Evolutionary conservation across 2,113 vertebrate genomes (phyloP).

Genomic region (Vulpes vulpes): DNA sequence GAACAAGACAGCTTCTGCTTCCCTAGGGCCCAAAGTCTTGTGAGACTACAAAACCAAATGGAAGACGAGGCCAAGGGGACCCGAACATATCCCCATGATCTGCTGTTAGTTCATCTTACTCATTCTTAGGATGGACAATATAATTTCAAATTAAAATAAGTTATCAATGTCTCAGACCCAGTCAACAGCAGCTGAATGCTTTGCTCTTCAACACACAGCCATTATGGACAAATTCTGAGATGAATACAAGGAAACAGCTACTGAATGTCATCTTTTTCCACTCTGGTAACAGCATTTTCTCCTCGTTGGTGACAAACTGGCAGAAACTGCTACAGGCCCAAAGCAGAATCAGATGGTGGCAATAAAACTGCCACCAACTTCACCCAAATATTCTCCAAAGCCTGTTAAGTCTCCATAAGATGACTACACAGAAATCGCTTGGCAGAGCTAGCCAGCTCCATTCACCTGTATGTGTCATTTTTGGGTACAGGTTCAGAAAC

Average conservation of each 20-base stretch:
- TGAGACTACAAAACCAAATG: neutral
- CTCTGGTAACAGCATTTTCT: neutral
- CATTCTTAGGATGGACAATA: neutral
- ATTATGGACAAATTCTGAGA: neutral
- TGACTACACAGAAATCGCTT: neutral
- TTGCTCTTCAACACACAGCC: slow-evolving; percentile 6
- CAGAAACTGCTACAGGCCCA: neutral
- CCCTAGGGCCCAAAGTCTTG: neutral
- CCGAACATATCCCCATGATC: neutral
- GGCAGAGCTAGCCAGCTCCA: neutral
- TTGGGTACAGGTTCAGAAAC: neutral
- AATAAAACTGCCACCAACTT: neutral
- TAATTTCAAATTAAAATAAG: slow-evolving; percentile 11
- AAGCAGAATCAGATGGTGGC: slow-evolving; percentile 25
- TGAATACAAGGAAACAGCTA: neutral
- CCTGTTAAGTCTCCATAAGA: neutral
- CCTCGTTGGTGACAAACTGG: neutral
- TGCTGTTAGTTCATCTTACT: neutral
- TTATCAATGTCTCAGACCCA: neutral
- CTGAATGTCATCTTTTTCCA: neutral
- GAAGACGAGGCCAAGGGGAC: neutral
- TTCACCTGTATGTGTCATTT: neutral
- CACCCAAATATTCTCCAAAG: neutral
- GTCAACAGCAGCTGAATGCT: neutral
- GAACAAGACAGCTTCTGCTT: neutral